Conservation (phyloP, 2,888 invertebrate species). For the Drosophila cognata region DNA sequence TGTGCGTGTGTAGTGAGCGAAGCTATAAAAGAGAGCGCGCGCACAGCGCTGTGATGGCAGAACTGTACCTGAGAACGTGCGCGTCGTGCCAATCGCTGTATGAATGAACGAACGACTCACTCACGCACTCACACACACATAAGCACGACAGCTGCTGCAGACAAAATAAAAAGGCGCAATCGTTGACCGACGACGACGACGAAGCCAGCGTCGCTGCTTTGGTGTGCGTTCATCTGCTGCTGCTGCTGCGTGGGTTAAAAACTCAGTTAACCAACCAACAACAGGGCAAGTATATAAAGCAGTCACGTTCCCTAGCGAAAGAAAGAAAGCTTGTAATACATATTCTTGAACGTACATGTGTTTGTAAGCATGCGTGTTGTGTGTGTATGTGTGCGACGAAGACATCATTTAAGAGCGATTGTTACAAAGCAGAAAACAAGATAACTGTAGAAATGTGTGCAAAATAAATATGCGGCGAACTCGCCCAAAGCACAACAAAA, state of each 20-base stretch:
- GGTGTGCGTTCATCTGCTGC: conserved; percentile 33
- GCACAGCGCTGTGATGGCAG: conserved; percentile 49
- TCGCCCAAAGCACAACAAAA: conserved; percentile 60
- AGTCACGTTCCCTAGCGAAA: conserved; percentile 72
- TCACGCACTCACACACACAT: conserved; percentile 37
- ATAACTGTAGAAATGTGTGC: conserved; percentile 66
- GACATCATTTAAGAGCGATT: conserved; percentile 63
- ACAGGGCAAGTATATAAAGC: conserved; percentile 64
- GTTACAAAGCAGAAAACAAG: conserved; percentile 70
- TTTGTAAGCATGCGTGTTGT: conserved; percentile 11
- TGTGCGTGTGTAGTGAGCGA: conserved; percentile 8
- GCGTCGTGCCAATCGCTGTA: conserved; percentile 62
- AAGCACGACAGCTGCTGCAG: conserved; percentile 60
- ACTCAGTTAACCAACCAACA: conserved; percentile 66
- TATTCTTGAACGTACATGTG: conserved; percentile 21
- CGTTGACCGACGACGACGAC: conserved; percentile 35
- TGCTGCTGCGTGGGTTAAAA: conserved; percentile 72
- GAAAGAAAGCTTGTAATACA: conserved; percentile 60
- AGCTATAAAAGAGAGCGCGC: conserved; percentile 40
- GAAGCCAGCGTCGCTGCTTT: conserved; percentile 44
- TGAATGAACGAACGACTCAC: conserved; percentile 62
- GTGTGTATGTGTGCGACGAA: conserved; percentile 21
- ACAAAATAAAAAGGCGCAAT: conserved; percentile 61
- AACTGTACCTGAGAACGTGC: conserved; percentile 75
- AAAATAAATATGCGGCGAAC: conserved; percentile 60